Evolutionary conservation across 2,113 vertebrate genomes (phyloP), one percentile per base, ranked within the genome.

Genomic region (Phaethon lepturus): DNA sequence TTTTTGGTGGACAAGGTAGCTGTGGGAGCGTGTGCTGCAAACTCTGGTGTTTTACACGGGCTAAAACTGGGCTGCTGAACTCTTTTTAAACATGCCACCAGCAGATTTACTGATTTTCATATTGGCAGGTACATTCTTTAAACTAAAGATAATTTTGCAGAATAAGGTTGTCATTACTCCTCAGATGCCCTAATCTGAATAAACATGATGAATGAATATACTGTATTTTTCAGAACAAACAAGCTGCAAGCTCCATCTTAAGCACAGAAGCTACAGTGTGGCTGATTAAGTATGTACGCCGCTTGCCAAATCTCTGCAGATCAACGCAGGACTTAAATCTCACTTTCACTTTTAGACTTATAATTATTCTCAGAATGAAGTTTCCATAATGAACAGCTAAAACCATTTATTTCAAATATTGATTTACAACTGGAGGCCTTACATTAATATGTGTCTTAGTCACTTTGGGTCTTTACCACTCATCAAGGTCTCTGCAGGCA

Each of bases 241-340:
- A 96, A 86, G 38, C 75, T 81, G 83, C 75, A 95, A 82, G 88
- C 80, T 96, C 87, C 93, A 73, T 69, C 80, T 90, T 82, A 84
- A 71, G 87, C 92, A 86, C 5, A 1, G 95, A 94, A 93, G 77
- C 76, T 91, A 50, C 74, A 15, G 25, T 80, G 88, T 89, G 87
- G 75, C 93, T 95, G 96, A 95, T 97, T 96, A 94, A 93, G 79
- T 86, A 93, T 75, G 96, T 96, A 80, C 23, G 69, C 81, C 90
- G 91, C 89, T 93, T 97, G 96, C 95, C 96, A 97, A 96, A 95
- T 96, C 88, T 95, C 95, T 83, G 83, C 93, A 90, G 87, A 97
- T 97, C 95, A 96, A 97, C 96, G 77, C 60, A 53, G 91, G 95
- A 97, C 95, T 98, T 97, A 95, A 95, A 97, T 95, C 93, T 97